phyloP scores from a whole-genome alignment of 2,113 vertebrate genomes.

The Anoura caudifer region DNA sequence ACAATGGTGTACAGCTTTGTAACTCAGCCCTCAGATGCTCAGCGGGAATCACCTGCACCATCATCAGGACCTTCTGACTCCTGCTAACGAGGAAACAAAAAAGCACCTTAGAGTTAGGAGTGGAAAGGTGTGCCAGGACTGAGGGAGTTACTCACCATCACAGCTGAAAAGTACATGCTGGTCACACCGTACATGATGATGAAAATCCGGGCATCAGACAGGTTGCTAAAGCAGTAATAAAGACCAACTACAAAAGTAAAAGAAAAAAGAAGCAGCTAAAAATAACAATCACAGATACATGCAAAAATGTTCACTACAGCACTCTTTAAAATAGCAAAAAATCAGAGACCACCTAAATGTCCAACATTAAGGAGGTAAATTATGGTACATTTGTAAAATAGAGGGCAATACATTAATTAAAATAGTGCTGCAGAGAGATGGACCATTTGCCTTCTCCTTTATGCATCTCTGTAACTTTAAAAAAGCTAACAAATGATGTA shows the following conservation, averaged over 20 bases:
- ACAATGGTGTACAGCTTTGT: not conserved
- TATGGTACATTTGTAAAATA: not conserved
- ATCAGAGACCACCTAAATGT: slow-evolving; percentile 18
- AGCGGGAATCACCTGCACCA: not conserved
- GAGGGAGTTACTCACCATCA: slow-evolving; percentile 88
- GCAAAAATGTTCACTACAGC: not conserved
- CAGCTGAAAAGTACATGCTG: slow-evolving; percentile 99
- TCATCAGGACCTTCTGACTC: not conserved
- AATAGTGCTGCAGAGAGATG: not conserved
- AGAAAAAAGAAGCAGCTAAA: not conserved
- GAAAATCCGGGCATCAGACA: slow-evolving; percentile 97
- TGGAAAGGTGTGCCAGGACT: not conserved
- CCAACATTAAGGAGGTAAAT: not conserved
- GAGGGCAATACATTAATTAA: not conserved
- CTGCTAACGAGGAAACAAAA: not conserved
- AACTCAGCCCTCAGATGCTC: not conserved
- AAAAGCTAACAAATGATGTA: not conserved
- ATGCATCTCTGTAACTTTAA: not conserved
- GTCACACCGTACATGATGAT: slow-evolving; percentile 99
- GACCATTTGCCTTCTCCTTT: not conserved
- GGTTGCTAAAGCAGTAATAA: slow-evolving; percentile 98
- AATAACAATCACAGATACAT: not conserved
- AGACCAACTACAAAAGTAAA: slow-evolving; percentile 89
- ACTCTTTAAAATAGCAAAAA: not conserved
- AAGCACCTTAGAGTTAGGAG: not conserved